Percentiles rank a stretch among this genome's conserved stretches.
phyloP scores from a whole-genome alignment of 2,113 vertebrate species.

The Trichechus manatus region DNA sequence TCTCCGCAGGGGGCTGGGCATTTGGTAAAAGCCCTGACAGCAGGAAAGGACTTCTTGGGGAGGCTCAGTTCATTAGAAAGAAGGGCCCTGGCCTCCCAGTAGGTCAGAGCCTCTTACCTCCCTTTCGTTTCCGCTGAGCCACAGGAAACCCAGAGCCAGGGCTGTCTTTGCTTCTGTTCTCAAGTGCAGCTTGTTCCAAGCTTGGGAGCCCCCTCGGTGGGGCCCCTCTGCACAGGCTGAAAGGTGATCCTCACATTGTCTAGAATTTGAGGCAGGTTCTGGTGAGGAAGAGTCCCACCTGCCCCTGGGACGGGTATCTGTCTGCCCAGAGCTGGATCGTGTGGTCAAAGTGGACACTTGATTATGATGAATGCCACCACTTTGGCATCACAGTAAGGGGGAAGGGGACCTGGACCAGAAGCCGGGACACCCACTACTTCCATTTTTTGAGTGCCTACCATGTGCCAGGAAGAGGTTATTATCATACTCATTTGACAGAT shows the following conservation, averaged over 20 bases:
- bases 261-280: neutral
- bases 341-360: neutral
- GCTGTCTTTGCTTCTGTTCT: neutral
- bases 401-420: neutral
- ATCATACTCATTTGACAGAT: neutral
- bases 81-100: neutral
- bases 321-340: neutral
- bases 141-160: neutral
- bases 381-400: neutral
- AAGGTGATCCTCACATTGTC: neutral
- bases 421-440: neutral
- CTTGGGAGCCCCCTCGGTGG: accelerated
- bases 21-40: neutral
- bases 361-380: neutral
- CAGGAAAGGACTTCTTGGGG: neutral
- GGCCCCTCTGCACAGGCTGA: too few relatives aligned
- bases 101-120: neutral
- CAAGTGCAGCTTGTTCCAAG: too few relatives aligned
- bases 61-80: neutral
- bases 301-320: accelerated
- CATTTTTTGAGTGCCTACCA: too few relatives aligned
- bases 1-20: neutral
- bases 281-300: neutral
- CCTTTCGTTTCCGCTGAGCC: neutral
- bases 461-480: neutral